Percentiles rank a stretch among this genome's conserved stretches.
phyloP scores from a whole-genome alignment of 2,888 invertebrate species.

The Meteorus colon region DNA sequence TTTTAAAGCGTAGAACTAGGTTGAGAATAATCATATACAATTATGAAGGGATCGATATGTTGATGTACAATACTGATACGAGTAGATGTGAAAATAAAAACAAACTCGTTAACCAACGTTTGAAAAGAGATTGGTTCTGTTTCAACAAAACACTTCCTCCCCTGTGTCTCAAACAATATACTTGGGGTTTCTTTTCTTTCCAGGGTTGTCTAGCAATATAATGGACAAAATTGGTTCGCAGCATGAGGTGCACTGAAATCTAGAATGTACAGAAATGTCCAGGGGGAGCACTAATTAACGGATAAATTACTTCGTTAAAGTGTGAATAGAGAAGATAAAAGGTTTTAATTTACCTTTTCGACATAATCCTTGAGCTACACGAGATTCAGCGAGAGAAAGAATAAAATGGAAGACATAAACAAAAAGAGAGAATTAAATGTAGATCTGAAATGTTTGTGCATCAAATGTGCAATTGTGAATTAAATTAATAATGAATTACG shows the following conservation, averaged over 20 bases:
- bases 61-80: background rate
- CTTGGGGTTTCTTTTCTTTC: background rate
- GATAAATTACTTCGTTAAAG: conserved; percentile 1
- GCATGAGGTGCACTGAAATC: background rate
- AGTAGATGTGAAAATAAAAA: background rate
- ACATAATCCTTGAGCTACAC: background rate
- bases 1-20: too few relatives aligned
- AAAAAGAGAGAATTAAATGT: background rate
- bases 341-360: background rate
- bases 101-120: background rate
- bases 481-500: background rate
- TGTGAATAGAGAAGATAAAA: background rate
- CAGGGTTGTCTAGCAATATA: background rate
- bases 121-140: background rate
- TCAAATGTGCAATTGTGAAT: background rate
- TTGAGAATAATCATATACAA: too few relatives aligned
- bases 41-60: too few relatives aligned
- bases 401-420: conserved; percentile 2
- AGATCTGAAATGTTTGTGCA: background rate
- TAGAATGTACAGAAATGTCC: conserved; percentile 3
- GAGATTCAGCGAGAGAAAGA: background rate
- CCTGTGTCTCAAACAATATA: background rate
- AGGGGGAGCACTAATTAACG: background rate
- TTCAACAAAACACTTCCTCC: background rate
- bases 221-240: background rate